Percentiles rank a stretch among this genome's conserved stretches.
These are phyloP conservation scores for Zoanthus gigantus DNA, from an alignment of 92 coral and sea anemone species.

Conservation along the genomic window DNA sequence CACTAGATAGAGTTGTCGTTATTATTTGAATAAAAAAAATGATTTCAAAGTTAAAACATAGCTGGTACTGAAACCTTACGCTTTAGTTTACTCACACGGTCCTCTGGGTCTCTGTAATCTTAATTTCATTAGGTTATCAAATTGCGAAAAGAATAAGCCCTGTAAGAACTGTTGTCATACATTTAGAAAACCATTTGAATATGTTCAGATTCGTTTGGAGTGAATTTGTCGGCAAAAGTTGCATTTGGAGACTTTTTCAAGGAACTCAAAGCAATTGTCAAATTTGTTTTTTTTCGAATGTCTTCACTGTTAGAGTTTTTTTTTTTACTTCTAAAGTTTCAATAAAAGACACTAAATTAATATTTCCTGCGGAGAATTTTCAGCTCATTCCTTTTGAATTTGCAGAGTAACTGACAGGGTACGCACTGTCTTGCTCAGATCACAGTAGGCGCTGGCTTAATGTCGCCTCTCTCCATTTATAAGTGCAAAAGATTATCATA, in stretches of 20 bases:
- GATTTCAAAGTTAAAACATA: neutral
- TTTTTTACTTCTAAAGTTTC: neutral
- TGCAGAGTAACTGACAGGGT: neutral
- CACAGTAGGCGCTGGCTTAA: conserved; percentile 17
- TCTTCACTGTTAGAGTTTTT: neutral
- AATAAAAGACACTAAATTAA: conserved; percentile 5
- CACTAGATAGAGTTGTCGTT: neutral
- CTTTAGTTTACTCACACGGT: neutral
- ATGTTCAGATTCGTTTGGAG: neutral
- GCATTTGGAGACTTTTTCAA: neutral
- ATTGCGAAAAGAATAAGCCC: no score
- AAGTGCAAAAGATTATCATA: conserved; percentile 17
- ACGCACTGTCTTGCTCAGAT: neutral
- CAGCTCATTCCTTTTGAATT: conserved; percentile 17
- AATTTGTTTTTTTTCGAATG: neutral
- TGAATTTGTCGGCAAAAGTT: neutral
- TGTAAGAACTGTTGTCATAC: no score
- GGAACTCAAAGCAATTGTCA: neutral
- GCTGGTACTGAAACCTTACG: neutral
- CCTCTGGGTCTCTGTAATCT: neutral
- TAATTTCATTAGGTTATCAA: conserved; percentile 3
- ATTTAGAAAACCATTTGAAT: neutral
- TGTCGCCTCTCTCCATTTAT: conserved; percentile 27
- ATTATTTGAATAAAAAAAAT: conserved; percentile 15
- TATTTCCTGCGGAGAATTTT: conserved; percentile 18